Evolutionary conservation across 2,888 invertebrate species (phyloP), one percentile per base, ranked within the genome.

Genomic region (Mycalesis mineus): DNA sequence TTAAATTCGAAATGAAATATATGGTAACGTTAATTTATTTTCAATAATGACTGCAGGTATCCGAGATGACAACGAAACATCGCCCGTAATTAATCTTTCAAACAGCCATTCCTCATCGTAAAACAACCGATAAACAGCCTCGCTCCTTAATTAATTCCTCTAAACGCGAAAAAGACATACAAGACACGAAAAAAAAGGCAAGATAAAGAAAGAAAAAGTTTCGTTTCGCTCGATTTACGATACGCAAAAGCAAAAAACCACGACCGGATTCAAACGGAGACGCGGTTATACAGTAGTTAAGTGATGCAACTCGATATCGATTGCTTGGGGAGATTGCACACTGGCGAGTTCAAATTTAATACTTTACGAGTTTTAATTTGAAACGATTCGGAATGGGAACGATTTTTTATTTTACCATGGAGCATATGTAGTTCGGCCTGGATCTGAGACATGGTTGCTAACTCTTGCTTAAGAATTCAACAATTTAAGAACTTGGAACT

Each of bases 231-330:
- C 68, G 69, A 68, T 69, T 70, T 60, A 64, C 60, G 67, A 65
- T 66, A 63, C 63, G 41, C 58, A 58, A 55, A 60, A 55, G 55
- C 61, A 64, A 62, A 65, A 64, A 63, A 44, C 55, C 56, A 53
- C 59, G 66, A 71, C 72, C 74, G 70, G 72, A 62, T 65, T 61
- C 68, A 70, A 68, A 68, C 65, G 66, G 60, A 67, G 73, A 68
- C 74, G 74, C 65, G 72, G 69, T 73, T 66, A 74, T 73, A 84
- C 86, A 80, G 86, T 87, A 86, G 86, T 86, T 70, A 71, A 75
- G 77, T 75, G 64, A 62, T 63, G 84, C 69, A 84, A 86, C 83
- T 72, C 69, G 85, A 87, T 84, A 84, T 74, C 71, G 77, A 79
- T 78, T 65, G 66, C 64, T 75, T 73, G 67, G 57, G 76, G 66